A percentile compares a stretch with the other conserved stretches of the same genome.
Evolutionary conservation across 2,888 invertebrate species (phyloP).

Genomic region (Pristionchus fissidentatus): DNA sequence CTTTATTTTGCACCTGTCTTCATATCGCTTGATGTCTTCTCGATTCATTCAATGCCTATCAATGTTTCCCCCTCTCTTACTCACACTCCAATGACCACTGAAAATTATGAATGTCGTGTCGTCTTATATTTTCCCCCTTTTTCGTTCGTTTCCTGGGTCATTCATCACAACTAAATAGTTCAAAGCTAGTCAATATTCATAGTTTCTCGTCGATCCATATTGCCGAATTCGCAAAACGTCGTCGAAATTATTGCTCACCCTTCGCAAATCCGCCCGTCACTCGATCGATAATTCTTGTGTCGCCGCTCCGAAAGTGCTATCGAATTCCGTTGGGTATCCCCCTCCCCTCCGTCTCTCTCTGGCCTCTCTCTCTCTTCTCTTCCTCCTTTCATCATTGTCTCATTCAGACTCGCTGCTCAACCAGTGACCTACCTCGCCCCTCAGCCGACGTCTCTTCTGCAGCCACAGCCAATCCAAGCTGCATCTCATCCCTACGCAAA

Average conservation of each 20-base stretch:
- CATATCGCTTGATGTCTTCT: neutral
- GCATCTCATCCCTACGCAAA: slow-evolving; percentile 34
- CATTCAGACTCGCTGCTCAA: slow-evolving; percentile 59
- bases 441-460: slow-evolving; percentile 14
- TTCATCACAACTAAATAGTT: too few species aligned
- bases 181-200: too few species aligned
- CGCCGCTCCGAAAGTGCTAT: neutral
- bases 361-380: neutral
- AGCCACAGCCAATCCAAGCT: neutral
- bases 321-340: slow-evolving; percentile 7
- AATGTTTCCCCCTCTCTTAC: neutral
- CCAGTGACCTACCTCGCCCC: slow-evolving; percentile 59
- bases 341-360: slow-evolving; percentile 4
- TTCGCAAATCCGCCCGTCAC: neutral
- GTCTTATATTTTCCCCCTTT: neutral
- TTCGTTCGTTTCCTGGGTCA: neutral
- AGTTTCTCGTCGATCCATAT: too few species aligned
- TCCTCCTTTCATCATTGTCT: neutral
- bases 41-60: neutral
- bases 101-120: slow-evolving; percentile 32
- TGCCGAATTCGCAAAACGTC: neutral
- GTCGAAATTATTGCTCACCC: neutral
- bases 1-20: neutral
- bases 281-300: slow-evolving; percentile 1
- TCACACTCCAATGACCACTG: neutral